Conservation (phyloP, 92 coral and sea anemone genomes). For the Parazoanthus atlanticus region DNA sequence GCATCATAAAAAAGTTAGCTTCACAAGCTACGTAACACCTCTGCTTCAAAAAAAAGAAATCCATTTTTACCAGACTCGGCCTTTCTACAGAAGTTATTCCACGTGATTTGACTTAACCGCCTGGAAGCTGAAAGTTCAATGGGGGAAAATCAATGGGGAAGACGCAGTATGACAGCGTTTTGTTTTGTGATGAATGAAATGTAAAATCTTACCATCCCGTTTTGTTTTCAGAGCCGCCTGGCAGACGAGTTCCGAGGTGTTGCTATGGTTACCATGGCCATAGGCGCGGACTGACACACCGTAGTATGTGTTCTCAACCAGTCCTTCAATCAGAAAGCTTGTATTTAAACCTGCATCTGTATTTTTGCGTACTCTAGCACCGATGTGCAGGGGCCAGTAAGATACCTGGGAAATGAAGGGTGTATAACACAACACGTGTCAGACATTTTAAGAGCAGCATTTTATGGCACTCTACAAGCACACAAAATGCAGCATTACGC, state of each 20-base stretch:
- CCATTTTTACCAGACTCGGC: no score
- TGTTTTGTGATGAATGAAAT: background rate
- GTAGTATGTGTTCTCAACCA: constrained; percentile 23
- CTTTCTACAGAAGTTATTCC: no score
- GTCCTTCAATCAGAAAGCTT: background rate
- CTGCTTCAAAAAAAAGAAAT: no score
- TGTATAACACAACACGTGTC: background rate
- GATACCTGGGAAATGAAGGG: background rate
- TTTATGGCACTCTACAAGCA: background rate
- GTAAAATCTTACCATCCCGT: constrained; percentile 12
- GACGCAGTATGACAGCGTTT: background rate
- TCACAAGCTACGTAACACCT: no score
- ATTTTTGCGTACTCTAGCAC: background rate
- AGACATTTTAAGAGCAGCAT: background rate
- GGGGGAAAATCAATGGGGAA: no score
- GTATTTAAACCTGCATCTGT: background rate
- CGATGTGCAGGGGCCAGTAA: constrained; percentile 5
- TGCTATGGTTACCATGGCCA: background rate
- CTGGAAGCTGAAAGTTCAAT: background rate
- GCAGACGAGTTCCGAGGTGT: constrained; percentile 3
- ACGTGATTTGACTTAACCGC: background rate
- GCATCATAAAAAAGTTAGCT: no score
- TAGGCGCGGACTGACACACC: constrained; percentile 21
- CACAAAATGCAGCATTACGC: background rate
- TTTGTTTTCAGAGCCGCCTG: constrained; percentile 16